These are phyloP conservation scores for Myopa testacea DNA, from an alignment of 2,888 invertebrate species.

Conservation along the genomic window DNA sequence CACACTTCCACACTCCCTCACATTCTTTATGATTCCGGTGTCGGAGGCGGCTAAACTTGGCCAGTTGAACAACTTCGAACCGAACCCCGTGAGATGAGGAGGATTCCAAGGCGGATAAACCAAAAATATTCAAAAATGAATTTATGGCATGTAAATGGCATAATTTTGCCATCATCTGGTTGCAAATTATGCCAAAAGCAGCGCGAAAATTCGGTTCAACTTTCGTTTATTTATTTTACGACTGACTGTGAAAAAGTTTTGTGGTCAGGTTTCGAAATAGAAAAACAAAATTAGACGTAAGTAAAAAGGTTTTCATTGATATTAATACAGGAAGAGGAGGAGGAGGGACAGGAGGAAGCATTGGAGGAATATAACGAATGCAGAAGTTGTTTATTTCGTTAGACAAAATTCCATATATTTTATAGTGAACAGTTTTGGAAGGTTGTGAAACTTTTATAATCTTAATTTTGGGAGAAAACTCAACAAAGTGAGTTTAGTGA, in stretches of 20 bases:
- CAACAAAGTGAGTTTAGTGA: too few relatives aligned
- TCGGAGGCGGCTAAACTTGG: not conserved
- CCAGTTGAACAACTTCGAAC: too few relatives aligned
- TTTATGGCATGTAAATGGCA: conserved; percentile 60
- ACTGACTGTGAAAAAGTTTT: conserved; percentile 15
- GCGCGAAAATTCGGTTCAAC: not conserved
- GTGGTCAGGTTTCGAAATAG: not conserved
- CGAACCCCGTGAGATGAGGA: not conserved
- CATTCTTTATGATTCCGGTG: conserved; percentile 32
- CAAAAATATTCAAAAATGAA: conserved; percentile 50
- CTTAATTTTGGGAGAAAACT: too few relatives aligned
- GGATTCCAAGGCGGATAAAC: conserved; percentile 35
- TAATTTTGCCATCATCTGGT: conserved; percentile 58
- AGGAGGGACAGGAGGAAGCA: too few relatives aligned
- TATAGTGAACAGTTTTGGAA: too few relatives aligned
- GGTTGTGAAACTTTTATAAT: too few relatives aligned
- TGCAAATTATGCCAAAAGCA: conserved; percentile 35
- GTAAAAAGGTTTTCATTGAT: conserved; percentile 5
- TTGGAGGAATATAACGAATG: too few relatives aligned
- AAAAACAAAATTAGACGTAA: not conserved
- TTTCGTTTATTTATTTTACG: conserved; percentile 17
- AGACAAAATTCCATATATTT: too few relatives aligned
- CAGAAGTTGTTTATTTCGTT: too few relatives aligned
- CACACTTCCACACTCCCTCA: conserved; percentile 27
- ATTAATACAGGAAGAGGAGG: too few relatives aligned